These are phyloP conservation scores for Scaptomyza parva DNA, from an alignment of 2,888 invertebrate species.

Conservation along the genomic window DNA sequence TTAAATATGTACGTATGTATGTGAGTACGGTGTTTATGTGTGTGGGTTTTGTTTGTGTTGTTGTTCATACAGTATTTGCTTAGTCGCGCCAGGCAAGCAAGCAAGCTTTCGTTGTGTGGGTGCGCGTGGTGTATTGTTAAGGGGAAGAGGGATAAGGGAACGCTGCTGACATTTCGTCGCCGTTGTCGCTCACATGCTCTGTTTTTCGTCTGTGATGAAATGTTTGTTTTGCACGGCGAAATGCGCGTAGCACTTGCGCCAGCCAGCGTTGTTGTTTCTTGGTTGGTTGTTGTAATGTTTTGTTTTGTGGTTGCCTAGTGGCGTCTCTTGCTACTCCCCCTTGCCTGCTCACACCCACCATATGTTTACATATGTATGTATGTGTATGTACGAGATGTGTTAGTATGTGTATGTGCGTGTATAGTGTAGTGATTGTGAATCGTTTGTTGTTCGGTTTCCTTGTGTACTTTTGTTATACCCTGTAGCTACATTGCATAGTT, in stretches of 20 bases:
- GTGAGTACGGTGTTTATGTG: slow-evolving; percentile 28
- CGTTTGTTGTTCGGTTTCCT: slow-evolving; percentile 57
- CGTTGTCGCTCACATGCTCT: slow-evolving; percentile 47
- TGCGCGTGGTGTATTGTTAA: slow-evolving; percentile 1
- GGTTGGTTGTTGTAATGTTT: slow-evolving; percentile 55
- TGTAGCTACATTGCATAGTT: background rate
- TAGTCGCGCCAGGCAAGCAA: slow-evolving; percentile 75
- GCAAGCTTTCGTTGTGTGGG: slow-evolving; percentile 39
- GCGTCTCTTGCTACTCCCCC: slow-evolving; percentile 22
- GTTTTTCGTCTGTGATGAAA: slow-evolving; percentile 72
- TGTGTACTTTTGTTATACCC: slow-evolving; percentile 40
- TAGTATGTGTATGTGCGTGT: slow-evolving; percentile 26
- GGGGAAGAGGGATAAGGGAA: slow-evolving; percentile 4
- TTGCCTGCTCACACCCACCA: background rate
- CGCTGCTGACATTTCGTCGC: slow-evolving; percentile 70
- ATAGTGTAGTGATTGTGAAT: slow-evolving; percentile 54
- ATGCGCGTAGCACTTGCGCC: slow-evolving; percentile 76
- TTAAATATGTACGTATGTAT: slow-evolving; percentile 21
- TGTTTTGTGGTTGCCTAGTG: slow-evolving; percentile 68
- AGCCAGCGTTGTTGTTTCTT: slow-evolving; percentile 24
- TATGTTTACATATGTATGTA: background rate
- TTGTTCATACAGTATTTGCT: slow-evolving; percentile 68
- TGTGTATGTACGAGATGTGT: slow-evolving; percentile 2
- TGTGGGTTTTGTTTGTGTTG: slow-evolving; percentile 14
- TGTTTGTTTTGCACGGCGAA: slow-evolving; percentile 80